A percentile compares a stretch with the other conserved stretches of the same genome.
These are phyloP conservation scores for Telmatherina bonti DNA, from an alignment of 2,797 vertebrate genomes.

Conservation along the genomic window DNA sequence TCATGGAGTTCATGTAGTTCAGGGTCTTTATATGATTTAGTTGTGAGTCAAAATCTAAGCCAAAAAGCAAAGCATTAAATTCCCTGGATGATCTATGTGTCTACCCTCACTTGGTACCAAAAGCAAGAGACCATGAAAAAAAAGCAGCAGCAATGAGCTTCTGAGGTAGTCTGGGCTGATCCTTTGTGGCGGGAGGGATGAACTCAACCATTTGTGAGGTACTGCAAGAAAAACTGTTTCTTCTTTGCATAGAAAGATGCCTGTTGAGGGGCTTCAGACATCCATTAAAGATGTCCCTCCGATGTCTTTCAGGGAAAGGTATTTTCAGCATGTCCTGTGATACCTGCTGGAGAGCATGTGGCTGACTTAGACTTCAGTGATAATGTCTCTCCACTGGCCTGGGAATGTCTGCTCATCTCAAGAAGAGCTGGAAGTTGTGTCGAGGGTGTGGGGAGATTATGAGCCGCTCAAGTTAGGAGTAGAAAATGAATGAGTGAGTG, in stretches of 20 bases:
- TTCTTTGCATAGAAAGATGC: neutral
- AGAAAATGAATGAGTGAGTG: neutral
- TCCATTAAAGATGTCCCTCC: neutral
- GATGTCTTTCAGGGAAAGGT: neutral
- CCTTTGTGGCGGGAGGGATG: neutral
- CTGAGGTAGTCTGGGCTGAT: neutral
- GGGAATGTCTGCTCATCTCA: neutral
- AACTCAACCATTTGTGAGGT: neutral
- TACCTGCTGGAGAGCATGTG: neutral
- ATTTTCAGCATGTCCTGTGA: neutral
- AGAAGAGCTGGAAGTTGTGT: neutral
- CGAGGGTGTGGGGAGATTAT: neutral
- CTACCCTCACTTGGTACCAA: neutral
- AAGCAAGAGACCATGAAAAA: neutral
- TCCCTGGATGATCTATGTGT: neutral
- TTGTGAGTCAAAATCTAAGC: neutral
- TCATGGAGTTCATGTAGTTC: neutral
- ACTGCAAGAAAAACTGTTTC: neutral
- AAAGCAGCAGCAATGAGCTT: neutral
- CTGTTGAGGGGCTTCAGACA: neutral
- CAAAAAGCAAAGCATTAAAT: conserved; percentile 2
- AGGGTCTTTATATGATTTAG: neutral
- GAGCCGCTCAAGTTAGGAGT: neutral
- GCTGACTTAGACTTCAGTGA: neutral
- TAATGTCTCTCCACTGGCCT: neutral